Conservation (phyloP, 2,888 invertebrate genomes). For the Pristionchus mayeri region DNA sequence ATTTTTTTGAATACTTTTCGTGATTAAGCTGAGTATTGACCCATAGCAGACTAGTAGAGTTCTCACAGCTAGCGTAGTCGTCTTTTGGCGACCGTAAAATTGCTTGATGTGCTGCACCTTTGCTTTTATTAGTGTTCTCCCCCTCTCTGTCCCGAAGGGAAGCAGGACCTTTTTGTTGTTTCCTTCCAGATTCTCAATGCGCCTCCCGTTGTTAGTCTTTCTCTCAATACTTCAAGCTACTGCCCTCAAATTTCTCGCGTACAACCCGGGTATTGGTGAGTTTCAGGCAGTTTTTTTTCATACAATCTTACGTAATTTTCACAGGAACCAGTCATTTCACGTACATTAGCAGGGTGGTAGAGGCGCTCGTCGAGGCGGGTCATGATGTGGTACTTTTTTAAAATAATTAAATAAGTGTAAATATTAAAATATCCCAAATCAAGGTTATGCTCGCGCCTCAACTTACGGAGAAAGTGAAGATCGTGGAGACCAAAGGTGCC, state of each 20-base stretch:
- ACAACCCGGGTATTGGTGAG: constrained; percentile 15
- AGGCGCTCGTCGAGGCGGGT: not conserved
- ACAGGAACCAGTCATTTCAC: constrained; percentile 28
- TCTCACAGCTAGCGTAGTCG: too few relatives aligned
- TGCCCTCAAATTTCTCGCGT: constrained; percentile 24
- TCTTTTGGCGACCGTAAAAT: too few relatives aligned
- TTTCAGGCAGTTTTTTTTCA: not conserved
- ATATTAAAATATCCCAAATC: not conserved
- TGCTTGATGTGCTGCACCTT: too few relatives aligned
- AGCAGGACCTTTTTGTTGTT: too few relatives aligned
- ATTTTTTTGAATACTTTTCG: too few relatives aligned
- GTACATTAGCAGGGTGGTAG: not conserved
- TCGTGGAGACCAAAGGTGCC: not conserved
- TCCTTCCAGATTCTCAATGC: not conserved
- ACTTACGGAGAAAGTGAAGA: constrained; percentile 3
- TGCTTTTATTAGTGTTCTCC: too few relatives aligned
- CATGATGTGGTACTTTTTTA: constrained; percentile 24
- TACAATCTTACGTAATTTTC: not conserved
- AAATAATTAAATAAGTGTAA: not conserved
- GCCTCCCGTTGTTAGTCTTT: not conserved
- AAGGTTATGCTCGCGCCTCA: not conserved
- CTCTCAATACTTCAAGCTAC: not conserved
- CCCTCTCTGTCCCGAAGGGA: too few relatives aligned
- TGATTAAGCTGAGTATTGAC: too few relatives aligned
- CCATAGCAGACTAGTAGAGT: too few relatives aligned